Evolutionary conservation across 2,888 invertebrate genomes (phyloP).

Genomic region (Steinernema carpocapsae): DNA sequence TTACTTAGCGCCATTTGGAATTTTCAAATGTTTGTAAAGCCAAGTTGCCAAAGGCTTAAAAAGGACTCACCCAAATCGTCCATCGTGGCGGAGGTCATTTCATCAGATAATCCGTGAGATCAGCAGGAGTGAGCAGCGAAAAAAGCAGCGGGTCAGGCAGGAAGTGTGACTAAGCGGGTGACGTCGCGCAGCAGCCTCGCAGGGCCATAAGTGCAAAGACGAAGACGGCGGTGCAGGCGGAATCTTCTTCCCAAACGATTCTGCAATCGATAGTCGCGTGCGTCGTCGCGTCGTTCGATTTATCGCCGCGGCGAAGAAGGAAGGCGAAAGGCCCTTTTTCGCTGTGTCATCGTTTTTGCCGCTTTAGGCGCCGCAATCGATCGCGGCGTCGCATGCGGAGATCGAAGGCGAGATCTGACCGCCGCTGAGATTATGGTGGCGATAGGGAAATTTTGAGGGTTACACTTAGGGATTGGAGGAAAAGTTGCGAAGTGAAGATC

Average conservation of each 20-base stretch:
- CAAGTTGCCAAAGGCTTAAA: too few relatives aligned
- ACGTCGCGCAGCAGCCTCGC: conserved; percentile 10
- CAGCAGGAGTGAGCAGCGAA: too few relatives aligned
- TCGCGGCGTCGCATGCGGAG: background rate
- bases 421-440: too few relatives aligned
- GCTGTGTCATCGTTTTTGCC: background rate
- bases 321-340: background rate
- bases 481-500: too few relatives aligned
- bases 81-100: conserved; percentile 8
- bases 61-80: conserved; percentile 21
- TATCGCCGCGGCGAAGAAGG: conserved; percentile 4
- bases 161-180: background rate
- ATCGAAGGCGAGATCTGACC: too few relatives aligned
- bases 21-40: too few relatives aligned
- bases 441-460: too few relatives aligned
- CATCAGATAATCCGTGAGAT: background rate
- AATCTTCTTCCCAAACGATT: background rate
- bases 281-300: conserved; percentile 26
- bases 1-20: too few relatives aligned
- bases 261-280: conserved; percentile 26
- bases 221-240: too few relatives aligned
- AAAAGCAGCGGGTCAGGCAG: too few relatives aligned
- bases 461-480: too few relatives aligned
- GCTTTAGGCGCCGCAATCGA: conserved; percentile 21
- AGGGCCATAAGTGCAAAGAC: conserved; percentile 21